phyloP scores from a whole-genome alignment of 2,113 vertebrate species.

The Gambusia affinis region DNA sequence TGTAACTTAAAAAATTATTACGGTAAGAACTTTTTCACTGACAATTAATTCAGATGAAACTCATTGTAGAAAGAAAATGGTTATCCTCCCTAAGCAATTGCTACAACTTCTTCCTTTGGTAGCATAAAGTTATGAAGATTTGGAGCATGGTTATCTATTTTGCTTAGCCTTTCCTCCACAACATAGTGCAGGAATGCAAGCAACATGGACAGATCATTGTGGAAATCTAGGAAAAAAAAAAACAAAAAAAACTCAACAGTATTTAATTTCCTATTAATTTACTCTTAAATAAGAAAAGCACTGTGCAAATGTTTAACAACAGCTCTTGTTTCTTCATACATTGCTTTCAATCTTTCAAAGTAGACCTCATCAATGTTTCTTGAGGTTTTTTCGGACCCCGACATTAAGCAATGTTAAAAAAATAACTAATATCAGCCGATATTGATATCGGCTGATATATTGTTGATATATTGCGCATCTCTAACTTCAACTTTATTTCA shows the following conservation, averaged over 20 bases:
- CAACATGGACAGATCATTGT: not conserved
- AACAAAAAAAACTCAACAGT: not conserved
- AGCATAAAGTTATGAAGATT: not conserved
- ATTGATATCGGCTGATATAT: too few relatives aligned
- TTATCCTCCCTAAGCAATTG: not conserved
- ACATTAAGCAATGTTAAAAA: not conserved
- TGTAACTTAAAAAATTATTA: conserved; percentile 4
- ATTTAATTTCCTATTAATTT: not conserved
- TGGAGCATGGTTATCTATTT: not conserved
- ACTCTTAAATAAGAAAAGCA: not conserved
- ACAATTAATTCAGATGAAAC: not conserved
- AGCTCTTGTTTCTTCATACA: not conserved
- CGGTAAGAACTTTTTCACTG: not conserved
- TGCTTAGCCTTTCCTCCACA: not conserved
- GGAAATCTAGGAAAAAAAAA: not conserved
- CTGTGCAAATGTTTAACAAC: not conserved
- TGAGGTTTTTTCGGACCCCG: not conserved
- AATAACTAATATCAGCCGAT: too few relatives aligned
- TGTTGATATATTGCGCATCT: too few relatives aligned
- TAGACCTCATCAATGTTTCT: not conserved
- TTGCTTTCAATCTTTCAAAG: not conserved
- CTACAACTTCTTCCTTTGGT: conserved; percentile 18
- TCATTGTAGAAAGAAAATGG: not conserved
- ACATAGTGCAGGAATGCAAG: not conserved
- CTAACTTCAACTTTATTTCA: too few relatives aligned